Evolutionary conservation across 2,797 vertebrate species (phyloP).

Genomic region (Alca torda): DNA sequence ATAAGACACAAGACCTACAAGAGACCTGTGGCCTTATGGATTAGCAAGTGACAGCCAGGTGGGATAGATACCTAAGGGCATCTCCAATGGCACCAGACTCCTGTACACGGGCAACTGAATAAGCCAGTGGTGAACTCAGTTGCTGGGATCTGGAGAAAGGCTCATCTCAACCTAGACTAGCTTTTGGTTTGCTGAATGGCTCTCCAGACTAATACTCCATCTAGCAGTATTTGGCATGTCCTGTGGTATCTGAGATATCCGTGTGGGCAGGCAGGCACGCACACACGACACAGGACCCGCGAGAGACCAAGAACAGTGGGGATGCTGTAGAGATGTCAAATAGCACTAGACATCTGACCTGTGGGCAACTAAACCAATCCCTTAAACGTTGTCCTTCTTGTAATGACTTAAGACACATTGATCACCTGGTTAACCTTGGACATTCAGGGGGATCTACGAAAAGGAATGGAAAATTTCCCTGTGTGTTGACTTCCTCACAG

Average conservation of each 20-base stretch:
- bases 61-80: background rate
- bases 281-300: rapidly evolving
- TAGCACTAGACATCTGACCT: background rate
- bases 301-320: background rate
- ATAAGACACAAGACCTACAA: background rate
- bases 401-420: background rate
- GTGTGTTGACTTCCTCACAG: background rate
- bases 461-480: background rate
- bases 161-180: background rate
- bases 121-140: background rate
- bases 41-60: background rate
- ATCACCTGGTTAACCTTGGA: background rate
- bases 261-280: background rate
- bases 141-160: background rate
- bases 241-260: background rate
- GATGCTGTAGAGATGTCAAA: background rate
- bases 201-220: background rate
- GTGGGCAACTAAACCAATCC: background rate
- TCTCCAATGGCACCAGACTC: background rate
- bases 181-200: background rate
- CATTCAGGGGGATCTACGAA: background rate
- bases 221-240: background rate
- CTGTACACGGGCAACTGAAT: background rate
- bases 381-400: background rate
- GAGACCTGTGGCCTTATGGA: background rate